Base-by-base conservation (phyloP, 2,113 vertebrate genomes). In the Sander vitreus region DNA sequence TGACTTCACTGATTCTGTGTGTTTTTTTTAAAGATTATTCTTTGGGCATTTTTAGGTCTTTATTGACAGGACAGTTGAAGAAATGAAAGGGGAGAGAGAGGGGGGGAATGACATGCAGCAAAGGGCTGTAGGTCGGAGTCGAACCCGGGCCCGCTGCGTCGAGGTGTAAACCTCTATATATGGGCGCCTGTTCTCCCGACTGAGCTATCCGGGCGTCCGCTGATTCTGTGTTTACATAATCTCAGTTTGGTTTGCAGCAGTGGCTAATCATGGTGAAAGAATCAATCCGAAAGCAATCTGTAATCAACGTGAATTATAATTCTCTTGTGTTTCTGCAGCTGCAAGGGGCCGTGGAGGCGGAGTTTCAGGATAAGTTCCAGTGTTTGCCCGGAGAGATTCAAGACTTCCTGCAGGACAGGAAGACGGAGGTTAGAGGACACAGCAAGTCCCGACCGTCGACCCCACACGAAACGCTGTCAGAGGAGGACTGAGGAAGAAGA, bases 331-430 rank as follows among this genome's bases (percentile, higher is more conserved):
- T 15, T 6, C 51, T 94, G 69, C 89, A 98, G 97, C 94, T 98
- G 86, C 97, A 98, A 94, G 95, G 88, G 18, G 95, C 95, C 69
- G 92, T 99, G 73, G 97, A 99, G 87, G 96, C 97, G 9, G 97
- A 99, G 83, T 98, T 97, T 57, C 96, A 97, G 89, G 97, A 99
- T 93, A 98, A 97, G 94, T 98, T 99, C 92, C 96, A 96, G 83
- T 91, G 96, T 89, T 95, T 99, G 90, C 97, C 97, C 4, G 95
- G 97, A 90, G 97, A 99, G 95, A 98, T 99, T 80, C 88, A 95
- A 89, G 97, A 97, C 88, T 99, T 98, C 5, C 96, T 99, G 84
- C 97, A 97, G 93, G 97, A 98, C 87, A 93, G 93, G 87, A 94
- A 91, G 87, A 5, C 74, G 3, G 92, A 92, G 86, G 78, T 74